Conservation (phyloP, 2,113 vertebrate genomes). For the Madoqua kirkii region DNA sequence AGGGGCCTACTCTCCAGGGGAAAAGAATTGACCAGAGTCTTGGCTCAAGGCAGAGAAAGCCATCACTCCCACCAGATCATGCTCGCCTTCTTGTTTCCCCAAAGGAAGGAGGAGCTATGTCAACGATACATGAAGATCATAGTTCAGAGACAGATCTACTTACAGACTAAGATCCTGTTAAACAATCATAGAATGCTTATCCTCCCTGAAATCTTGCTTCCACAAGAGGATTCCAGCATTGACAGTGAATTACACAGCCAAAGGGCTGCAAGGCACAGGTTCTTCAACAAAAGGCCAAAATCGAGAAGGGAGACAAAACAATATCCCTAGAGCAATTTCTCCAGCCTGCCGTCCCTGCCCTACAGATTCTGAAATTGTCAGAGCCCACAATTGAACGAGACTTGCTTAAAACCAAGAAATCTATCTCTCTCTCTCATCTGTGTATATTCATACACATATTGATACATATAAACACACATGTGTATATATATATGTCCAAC, state of each 20-base stretch:
- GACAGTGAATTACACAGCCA: background rate
- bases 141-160: background rate
- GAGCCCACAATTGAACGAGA: background rate
- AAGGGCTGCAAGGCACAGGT: background rate
- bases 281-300: background rate
- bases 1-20: background rate
- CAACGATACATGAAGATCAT: background rate
- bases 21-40: background rate
- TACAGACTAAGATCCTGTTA: background rate
- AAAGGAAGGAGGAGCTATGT: background rate
- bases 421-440: background rate
- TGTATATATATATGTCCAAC: background rate
- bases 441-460: background rate
- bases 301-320: background rate
- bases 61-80: background rate
- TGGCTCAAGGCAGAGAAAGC: background rate
- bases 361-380: background rate
- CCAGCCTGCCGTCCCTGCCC: background rate
- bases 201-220: background rate
- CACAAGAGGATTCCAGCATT: background rate
- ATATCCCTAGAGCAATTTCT: background rate
- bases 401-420: background rate
- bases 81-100: background rate
- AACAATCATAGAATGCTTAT: background rate
- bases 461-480: background rate